phyloP scores from a whole-genome alignment of 1,140 invertebrate genomes.

The Leptoteleia sp. region DNA sequence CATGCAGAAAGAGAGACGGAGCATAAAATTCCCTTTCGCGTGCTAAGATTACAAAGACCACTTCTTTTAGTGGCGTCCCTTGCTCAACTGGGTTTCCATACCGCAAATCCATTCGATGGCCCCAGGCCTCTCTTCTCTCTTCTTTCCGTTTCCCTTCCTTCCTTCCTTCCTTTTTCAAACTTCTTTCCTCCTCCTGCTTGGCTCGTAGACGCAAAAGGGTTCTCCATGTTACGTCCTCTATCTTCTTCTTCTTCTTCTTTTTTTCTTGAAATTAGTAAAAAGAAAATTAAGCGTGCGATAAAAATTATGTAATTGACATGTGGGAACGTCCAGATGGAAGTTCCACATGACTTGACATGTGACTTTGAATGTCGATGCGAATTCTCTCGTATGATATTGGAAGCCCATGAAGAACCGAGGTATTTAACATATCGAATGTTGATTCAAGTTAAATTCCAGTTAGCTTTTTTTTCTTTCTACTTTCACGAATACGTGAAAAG shows the following conservation, averaged over 20 bases:
- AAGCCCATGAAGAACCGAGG: conserved; percentile 3
- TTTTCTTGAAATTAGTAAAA: too few species aligned
- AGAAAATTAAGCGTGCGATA: too few species aligned
- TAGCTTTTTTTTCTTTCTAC: too few species aligned
- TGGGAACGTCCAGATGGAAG: conserved; percentile 34
- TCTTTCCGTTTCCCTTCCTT: too few species aligned
- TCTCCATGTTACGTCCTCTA: too few species aligned
- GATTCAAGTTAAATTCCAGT: conserved; percentile 10
- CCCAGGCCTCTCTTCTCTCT: too few species aligned
- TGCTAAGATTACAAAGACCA: conserved; percentile 4
- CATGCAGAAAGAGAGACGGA: conserved; percentile 23
- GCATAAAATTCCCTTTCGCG: conserved; percentile 24
- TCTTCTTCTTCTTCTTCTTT: too few species aligned
- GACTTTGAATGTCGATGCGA: conserved; percentile 23
- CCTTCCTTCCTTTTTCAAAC: too few species aligned
- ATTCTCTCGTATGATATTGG: conserved; percentile 30
- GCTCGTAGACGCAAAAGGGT: too few species aligned
- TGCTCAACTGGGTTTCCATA: background rate
- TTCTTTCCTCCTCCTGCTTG: too few species aligned
- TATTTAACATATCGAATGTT: conserved; percentile 33
- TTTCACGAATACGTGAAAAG: conserved; percentile 1
- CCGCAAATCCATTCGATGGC: too few species aligned
- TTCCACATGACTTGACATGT: conserved; percentile 9
- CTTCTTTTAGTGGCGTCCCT: background rate
- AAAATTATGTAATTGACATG: conserved; percentile 4